These are phyloP conservation scores for Phoxinus phoxinus DNA, from an alignment of 2,113 vertebrate species.

Conservation along the genomic window DNA sequence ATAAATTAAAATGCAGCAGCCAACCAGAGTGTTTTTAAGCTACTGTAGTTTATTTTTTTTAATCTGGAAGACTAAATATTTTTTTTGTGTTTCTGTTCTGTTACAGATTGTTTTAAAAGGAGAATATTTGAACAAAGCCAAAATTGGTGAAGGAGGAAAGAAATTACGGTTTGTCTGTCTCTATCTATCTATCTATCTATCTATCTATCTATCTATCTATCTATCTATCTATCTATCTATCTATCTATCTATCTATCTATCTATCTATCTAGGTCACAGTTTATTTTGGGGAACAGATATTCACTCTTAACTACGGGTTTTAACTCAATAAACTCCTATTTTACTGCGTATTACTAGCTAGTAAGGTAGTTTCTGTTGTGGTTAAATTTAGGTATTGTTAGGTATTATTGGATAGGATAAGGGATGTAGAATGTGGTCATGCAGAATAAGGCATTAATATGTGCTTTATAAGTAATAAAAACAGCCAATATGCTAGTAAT, in stretches of 20 bases:
- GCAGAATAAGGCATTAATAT: too few relatives aligned
- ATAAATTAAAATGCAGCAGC: not conserved
- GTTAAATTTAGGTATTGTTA: too few relatives aligned
- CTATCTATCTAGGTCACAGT: too few relatives aligned
- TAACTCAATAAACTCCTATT: too few relatives aligned
- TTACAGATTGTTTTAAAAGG: constrained; percentile 84
- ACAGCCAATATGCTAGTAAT: too few relatives aligned
- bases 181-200: not conserved
- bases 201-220: not conserved
- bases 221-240: not conserved
- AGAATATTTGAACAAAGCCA: constrained; percentile 89
- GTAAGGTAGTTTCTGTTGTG: too few relatives aligned
- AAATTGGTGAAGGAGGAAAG: constrained; percentile 90
- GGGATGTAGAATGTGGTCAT: too few relatives aligned
- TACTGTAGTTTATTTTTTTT: not conserved
- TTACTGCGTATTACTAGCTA: too few relatives aligned
- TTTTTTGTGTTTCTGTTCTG: constrained; percentile 35
- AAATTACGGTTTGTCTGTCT: constrained; percentile 82
- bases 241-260: not conserved
- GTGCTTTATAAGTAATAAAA: too few relatives aligned
- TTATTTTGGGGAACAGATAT: too few relatives aligned
- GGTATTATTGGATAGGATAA: too few relatives aligned
- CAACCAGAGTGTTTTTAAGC: not conserved
- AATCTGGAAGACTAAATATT: not conserved
- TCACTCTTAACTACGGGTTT: too few relatives aligned